Evolutionary conservation across 2,888 invertebrate genomes (phyloP).

Genomic region (Lysandra bellargus): DNA sequence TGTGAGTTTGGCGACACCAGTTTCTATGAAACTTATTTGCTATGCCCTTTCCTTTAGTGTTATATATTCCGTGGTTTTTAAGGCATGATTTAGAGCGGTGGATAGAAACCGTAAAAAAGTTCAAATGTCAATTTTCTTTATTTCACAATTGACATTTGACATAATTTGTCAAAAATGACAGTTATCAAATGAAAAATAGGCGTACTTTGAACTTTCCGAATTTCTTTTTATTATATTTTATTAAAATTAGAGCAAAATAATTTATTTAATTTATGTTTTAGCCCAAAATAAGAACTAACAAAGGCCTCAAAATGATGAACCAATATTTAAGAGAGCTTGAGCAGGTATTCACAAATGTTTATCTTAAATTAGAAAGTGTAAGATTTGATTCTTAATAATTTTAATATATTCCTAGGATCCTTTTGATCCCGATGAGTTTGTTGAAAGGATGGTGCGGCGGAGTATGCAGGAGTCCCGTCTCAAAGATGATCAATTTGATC

Average conservation of each 20-base stretch:
- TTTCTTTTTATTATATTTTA: neutral
- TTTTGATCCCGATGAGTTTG: conserved; percentile 98
- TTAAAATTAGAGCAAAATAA: neutral
- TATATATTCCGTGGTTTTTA: no score
- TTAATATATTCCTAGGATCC: conserved; percentile 86
- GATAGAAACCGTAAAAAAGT: no score
- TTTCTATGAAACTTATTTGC: no score
- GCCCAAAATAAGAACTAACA: neutral
- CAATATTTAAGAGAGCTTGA: conserved; percentile 93
- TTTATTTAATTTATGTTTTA: neutral
- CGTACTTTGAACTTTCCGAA: neutral
- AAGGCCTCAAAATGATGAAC: conserved; percentile 86
- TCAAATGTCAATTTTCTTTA: no score
- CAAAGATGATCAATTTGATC: conserved; percentile 86
- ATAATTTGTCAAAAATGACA: neutral
- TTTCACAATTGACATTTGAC: neutral
- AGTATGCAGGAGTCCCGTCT: conserved; percentile 89
- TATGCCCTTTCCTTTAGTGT: no score
- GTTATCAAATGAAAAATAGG: neutral
- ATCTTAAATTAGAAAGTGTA: neutral
- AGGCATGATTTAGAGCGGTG: no score
- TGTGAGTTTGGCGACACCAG: no score
- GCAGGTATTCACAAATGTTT: conserved; percentile 78
- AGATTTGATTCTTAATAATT: conserved; percentile 32
- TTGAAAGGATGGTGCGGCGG: conserved; percentile 97